Percentiles rank a stretch among this genome's conserved stretches.
Conservation (phyloP, 2,797 vertebrate genomes). For the Miichthys miiuy region DNA sequence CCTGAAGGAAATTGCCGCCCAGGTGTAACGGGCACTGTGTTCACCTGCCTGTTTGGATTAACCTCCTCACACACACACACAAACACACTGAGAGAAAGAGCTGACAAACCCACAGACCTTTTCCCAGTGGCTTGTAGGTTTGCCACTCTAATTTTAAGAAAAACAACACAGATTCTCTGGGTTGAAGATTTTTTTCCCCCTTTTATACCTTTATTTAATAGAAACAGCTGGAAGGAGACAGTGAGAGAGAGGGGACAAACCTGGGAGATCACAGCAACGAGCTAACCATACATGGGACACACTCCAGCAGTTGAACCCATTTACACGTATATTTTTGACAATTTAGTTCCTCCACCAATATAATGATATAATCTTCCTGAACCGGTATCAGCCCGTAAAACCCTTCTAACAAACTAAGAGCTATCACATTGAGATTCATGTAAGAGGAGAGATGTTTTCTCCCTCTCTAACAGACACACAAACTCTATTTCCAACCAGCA, state of each 20-base stretch:
- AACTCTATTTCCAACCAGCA: conserved; percentile 34
- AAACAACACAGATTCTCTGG: conserved; percentile 11
- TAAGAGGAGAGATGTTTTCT: neutral
- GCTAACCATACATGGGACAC: too few species aligned
- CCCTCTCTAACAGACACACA: conserved; percentile 9
- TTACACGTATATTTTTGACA: neutral
- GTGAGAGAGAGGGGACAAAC: too few species aligned
- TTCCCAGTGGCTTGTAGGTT: neutral
- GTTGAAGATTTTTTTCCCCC: neutral
- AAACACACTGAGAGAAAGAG: neutral
- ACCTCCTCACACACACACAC: conserved; percentile 8
- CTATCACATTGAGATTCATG: neutral
- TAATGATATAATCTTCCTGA: neutral
- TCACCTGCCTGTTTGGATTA: conserved; percentile 54
- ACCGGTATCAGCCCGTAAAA: neutral
- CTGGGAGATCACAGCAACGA: too few species aligned
- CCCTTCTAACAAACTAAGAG: neutral
- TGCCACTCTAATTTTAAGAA: conserved; percentile 1
- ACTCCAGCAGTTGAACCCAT: too few species aligned
- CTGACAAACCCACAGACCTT: conserved; percentile 5
- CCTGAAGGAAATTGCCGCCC: conserved; percentile 35
- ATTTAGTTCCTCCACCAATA: neutral
- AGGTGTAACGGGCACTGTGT: conserved; percentile 52
- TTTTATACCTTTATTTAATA: too few species aligned
- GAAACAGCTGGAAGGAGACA: too few species aligned